Evolutionary conservation across 2,113 vertebrate species (phyloP), one percentile per base, ranked within the genome.

Genomic region (Aramus guarauna): DNA sequence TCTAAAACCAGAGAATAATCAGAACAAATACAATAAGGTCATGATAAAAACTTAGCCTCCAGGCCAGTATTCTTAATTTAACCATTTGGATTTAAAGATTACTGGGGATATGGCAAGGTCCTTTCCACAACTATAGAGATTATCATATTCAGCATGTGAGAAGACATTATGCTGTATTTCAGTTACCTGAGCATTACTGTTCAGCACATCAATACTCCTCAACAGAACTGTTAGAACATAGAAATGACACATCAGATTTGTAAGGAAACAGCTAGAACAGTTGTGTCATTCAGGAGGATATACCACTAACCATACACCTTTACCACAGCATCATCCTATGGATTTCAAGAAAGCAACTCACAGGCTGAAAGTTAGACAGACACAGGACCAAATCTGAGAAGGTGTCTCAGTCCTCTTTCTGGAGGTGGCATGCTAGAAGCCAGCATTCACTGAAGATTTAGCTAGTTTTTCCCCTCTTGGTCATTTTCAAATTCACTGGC

Each of bases 111-210:
- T 5, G 10, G 32, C 20, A 32, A 88, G 30, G 17, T 60, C 47
- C 20, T 30, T 88, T 64, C 48, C 72, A 78, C 26, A 64, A 5
- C 34, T 43, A 20, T 0, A 79, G 15, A 21, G 11, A 71, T 77
- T 55, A 55, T 5, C 0, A 0, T 4, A 74, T 47, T 85, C 59
- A 77, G 47, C 20, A 43, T 4, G 2, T 7, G 13, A 94, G 43
- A 81, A 50, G 20, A 68, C 21, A 27, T 1, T 4, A 1, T 41
- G 20, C 22, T 87, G 32, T 30, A 20, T 47, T 76, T 79, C 32
- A 47, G 41, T 47, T 68, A 72, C 17, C 32, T 12, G 34, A n/a
- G 16, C 24, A 32, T 26, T 43, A 26, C 23, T 63, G 30, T n/a
- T 79, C 43, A 64, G 62, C 9, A 47, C 29, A 72, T 50, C 14